phyloP scores from a whole-genome alignment of 2,888 invertebrate species.

The Lithophane ornitopus region DNA sequence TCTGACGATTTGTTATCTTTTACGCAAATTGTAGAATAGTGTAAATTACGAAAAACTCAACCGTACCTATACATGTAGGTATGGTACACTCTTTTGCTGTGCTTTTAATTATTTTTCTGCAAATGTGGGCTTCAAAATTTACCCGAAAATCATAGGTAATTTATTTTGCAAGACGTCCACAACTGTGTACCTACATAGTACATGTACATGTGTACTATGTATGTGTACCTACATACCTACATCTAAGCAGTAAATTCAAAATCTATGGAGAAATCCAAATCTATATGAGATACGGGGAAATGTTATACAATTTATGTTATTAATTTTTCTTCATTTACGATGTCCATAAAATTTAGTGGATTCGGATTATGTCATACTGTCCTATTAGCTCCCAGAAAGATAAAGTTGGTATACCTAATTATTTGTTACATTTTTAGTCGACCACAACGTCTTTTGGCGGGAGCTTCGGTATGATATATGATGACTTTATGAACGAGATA shows the following conservation, averaged over 20 bases:
- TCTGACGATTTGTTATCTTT: slow-evolving; percentile 27
- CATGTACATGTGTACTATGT: too few species aligned
- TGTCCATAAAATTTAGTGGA: too few species aligned
- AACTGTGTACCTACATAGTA: not conserved
- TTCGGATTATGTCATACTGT: too few species aligned
- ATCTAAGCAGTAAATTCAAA: not conserved
- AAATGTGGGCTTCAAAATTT: not conserved
- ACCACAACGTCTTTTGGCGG: slow-evolving; percentile 66
- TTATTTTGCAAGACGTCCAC: not conserved
- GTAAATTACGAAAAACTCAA: not conserved
- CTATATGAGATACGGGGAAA: too few species aligned
- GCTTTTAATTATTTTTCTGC: not conserved
- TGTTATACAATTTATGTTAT: too few species aligned
- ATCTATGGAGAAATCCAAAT: too few species aligned
- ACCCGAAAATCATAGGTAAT: not conserved
- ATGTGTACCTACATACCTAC: not conserved
- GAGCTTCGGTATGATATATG: slow-evolving; percentile 80
- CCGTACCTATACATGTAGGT: not conserved
- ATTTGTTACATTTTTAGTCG: slow-evolving; percentile 68
- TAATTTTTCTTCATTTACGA: too few species aligned
- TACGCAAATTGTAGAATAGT: not conserved
- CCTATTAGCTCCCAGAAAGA: not conserved
- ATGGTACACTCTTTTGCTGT: not conserved
- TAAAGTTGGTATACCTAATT: too few species aligned
- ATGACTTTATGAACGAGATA: slow-evolving; percentile 75